Evolutionary conservation across 2,888 invertebrate genomes (phyloP).

Genomic region (Athalia circularis): DNA sequence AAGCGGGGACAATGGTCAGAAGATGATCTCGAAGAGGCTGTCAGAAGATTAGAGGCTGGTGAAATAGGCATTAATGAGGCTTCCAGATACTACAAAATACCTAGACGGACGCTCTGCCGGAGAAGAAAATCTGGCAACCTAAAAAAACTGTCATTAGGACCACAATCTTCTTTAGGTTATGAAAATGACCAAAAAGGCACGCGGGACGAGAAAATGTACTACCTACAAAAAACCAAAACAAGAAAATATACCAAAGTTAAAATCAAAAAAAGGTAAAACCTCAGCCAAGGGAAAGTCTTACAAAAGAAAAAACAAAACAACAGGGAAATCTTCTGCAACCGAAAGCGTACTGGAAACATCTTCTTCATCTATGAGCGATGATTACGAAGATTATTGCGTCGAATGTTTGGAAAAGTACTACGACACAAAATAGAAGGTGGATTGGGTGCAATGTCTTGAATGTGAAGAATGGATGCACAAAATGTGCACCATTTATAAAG

Average conservation of each 20-base stretch:
- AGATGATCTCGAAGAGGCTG: slow-evolving; percentile 24
- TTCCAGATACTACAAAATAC: slow-evolving; percentile 21
- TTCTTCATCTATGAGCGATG: slow-evolving; percentile 9
- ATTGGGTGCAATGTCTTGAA: slow-evolving; percentile 26
- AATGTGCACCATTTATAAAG: slow-evolving; percentile 15
- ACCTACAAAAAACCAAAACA: slow-evolving; percentile 13
- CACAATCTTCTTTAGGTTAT: slow-evolving; percentile 6
- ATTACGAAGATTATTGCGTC: slow-evolving; percentile 28
- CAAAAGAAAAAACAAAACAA: slow-evolving; percentile 9
- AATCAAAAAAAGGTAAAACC: not conserved
- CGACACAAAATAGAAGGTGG: slow-evolving; percentile 32
- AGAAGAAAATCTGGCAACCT: slow-evolving; percentile 7
- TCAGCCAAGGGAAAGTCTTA: slow-evolving; percentile 7
- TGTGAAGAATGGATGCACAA: slow-evolving; percentile 33
- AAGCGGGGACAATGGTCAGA: slow-evolving; percentile 17
- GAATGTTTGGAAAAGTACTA: slow-evolving; percentile 26
- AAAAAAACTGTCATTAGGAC: slow-evolving; percentile 11
- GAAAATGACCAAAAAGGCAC: slow-evolving; percentile 13
- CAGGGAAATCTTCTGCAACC: slow-evolving; percentile 7
- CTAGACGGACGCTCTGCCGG: slow-evolving; percentile 11
- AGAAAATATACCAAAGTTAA: not conserved
- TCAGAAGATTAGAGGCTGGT: slow-evolving; percentile 25
- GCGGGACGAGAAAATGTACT: slow-evolving; percentile 15
- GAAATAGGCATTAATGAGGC: slow-evolving; percentile 20
- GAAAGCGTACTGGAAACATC: slow-evolving; percentile 29